phyloP scores from a whole-genome alignment of 1,140 invertebrate species.

The Anastrepha obliqua region DNA sequence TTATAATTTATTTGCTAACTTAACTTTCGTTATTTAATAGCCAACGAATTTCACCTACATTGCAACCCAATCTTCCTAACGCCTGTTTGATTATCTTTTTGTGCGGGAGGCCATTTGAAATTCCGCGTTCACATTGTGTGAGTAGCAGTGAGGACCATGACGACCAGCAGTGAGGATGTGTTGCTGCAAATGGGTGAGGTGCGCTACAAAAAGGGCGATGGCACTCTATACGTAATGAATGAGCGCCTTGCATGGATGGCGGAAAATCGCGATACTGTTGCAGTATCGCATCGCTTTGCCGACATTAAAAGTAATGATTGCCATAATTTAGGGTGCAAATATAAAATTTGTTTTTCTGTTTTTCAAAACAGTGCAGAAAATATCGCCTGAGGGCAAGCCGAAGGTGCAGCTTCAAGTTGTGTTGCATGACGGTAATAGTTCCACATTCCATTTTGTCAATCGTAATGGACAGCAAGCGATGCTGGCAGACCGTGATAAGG shows the following conservation, averaged over 20 bases:
- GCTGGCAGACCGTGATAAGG: constrained; percentile 91
- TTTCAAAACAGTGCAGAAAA: constrained; percentile 91
- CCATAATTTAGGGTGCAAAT: background rate
- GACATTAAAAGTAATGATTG: constrained; percentile 92
- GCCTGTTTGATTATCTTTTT: too few species aligned
- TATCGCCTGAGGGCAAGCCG: constrained; percentile 97
- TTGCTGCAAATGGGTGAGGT: constrained; percentile 93
- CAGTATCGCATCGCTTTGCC: constrained; percentile 93
- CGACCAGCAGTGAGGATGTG: constrained; percentile 86
- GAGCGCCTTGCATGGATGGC: constrained; percentile 97
- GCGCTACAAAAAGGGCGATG: constrained; percentile 96
- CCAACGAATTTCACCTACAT: background rate
- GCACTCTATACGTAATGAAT: constrained; percentile 96
- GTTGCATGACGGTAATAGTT: constrained; percentile 93
- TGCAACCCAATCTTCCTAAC: too few species aligned
- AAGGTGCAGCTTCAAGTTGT: constrained; percentile 99
- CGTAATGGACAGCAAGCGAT: constrained; percentile 87
- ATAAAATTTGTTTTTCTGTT: constrained; percentile 35
- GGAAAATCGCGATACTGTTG: constrained; percentile 91
- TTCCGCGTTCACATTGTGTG: too few species aligned
- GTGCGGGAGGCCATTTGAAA: too few species aligned
- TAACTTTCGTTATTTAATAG: background rate
- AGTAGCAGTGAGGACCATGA: constrained; percentile 60
- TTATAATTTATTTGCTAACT: background rate
- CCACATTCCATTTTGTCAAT: constrained; percentile 98